Conservation (phyloP, 1,140 invertebrate genomes). For the Grapholita molesta region DNA sequence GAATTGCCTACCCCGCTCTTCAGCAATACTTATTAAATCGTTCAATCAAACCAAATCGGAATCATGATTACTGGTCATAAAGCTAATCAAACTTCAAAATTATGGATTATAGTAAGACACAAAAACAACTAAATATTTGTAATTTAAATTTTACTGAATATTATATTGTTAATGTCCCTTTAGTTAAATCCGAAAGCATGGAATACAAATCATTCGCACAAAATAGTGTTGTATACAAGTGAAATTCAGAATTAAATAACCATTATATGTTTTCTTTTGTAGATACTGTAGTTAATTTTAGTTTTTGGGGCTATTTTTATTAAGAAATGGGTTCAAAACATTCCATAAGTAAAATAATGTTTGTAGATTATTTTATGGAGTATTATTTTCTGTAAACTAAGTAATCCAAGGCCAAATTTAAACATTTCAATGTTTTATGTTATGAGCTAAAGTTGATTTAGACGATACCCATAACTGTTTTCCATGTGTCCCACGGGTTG, state of each 20-base stretch:
- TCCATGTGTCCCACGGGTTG: no score
- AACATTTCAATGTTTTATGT: not conserved
- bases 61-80: no score
- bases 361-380: not conserved
- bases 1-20: not conserved
- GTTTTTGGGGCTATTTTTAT: not conserved
- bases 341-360: constrained; percentile 3
- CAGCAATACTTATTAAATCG: no score
- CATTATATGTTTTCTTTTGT: not conserved
- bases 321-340: not conserved
- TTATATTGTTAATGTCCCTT: no score
- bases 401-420: constrained; percentile 7
- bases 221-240: not conserved
- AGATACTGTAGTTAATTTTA: not conserved
- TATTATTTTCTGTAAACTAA: not conserved
- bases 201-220: not conserved
- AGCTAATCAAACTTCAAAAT: no score
- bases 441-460: not conserved
- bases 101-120: no score
- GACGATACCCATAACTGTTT: not conserved
- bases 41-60: no score
- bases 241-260: not conserved
- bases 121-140: no score
- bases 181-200: not conserved
- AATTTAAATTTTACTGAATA: no score